Evolutionary conservation across 2,113 vertebrate species (phyloP), one percentile per base, ranked within the genome.

Genomic region (Panthera uncia): DNA sequence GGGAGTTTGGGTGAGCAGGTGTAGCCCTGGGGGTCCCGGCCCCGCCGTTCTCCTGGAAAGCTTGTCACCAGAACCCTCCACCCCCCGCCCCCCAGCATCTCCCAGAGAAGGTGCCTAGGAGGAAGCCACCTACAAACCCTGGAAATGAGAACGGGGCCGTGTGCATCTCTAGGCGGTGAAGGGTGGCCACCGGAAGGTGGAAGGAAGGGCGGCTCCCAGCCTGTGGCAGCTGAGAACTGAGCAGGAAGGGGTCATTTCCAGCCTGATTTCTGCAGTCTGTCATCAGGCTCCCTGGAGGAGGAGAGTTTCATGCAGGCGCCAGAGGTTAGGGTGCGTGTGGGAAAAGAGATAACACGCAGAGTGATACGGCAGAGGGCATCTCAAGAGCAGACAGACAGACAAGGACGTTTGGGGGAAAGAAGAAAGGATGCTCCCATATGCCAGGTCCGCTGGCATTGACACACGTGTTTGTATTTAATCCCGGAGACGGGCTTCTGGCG

Each of bases 391-490:
- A 85, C 0, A 36, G 65, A 48, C 87, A 73, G 55, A 78, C 50
- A 76, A 84, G 36, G 31, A 52, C 15, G 48, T 55, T 52, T n/a
- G 33, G 66, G 94, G 76, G 29, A 66, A 33, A 45, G 69, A 65
- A 5, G 4, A 38, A 36, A 61, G n/a, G 48, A 33, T 29, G 66
- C 29, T 74, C 1, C 0, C 10, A 0, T 18, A 8, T 45, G 45
- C 45, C 45, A 45, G 45, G 10, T 38, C 48, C 31, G 50, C 33
- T 61, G 41, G 41, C 15, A 1, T 68, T 48, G 23, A 38, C 5
- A 7, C 1, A 13, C 1, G 23, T 31, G 38, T 0, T 21, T 3
- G 6, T 36, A 16, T n/a, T 57, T 33, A 48, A 31, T 31, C n/a
- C 68, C 31, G 9, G 52, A n/a, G 68, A 4, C 5, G 7, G 52